phyloP scores from a whole-genome alignment of 2,113 vertebrate genomes.

The Ciconia boyciana region DNA sequence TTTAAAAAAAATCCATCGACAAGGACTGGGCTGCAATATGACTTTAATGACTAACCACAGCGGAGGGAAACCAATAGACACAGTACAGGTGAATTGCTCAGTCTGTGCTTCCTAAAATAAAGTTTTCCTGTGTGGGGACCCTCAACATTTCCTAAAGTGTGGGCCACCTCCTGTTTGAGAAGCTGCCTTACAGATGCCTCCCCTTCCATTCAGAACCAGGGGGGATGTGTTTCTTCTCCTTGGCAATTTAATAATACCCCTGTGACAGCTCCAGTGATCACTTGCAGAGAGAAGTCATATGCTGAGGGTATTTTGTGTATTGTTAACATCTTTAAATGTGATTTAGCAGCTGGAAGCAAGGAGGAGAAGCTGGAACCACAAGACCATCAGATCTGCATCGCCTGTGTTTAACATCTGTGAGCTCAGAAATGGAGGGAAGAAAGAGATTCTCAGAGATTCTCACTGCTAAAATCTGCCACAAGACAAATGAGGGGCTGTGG shows the following conservation, averaged over 20 bases:
- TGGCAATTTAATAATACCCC: slow-evolving; percentile 27
- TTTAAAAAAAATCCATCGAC: neutral
- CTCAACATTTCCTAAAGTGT: neutral
- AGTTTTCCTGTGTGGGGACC: neutral
- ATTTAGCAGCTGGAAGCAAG: slow-evolving; percentile 39
- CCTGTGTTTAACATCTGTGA: slow-evolving; percentile 29
- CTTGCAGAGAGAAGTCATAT: neutral
- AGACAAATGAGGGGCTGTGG: neutral
- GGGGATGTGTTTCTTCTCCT: slow-evolving; percentile 6
- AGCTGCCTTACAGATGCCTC: neutral
- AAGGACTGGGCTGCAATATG: neutral
- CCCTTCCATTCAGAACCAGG: neutral
- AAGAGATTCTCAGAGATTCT: neutral
- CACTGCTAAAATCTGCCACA: neutral
- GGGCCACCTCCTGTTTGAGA: neutral
- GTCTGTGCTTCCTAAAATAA: neutral
- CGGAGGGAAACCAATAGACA: neutral
- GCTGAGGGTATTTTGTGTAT: slow-evolving; percentile 9
- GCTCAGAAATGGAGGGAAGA: neutral
- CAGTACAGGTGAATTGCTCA: neutral
- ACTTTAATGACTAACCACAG: neutral
- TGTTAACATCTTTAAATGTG: slow-evolving; percentile 33
- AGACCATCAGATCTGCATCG: neutral
- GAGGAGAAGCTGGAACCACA: neutral
- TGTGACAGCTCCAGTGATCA: slow-evolving; percentile 3